A percentile compares a stretch with the other conserved stretches of the same genome.
These are phyloP conservation scores for Enteromius paludinosus DNA, from an alignment of 2,797 vertebrate species.

Conservation along the genomic window DNA sequence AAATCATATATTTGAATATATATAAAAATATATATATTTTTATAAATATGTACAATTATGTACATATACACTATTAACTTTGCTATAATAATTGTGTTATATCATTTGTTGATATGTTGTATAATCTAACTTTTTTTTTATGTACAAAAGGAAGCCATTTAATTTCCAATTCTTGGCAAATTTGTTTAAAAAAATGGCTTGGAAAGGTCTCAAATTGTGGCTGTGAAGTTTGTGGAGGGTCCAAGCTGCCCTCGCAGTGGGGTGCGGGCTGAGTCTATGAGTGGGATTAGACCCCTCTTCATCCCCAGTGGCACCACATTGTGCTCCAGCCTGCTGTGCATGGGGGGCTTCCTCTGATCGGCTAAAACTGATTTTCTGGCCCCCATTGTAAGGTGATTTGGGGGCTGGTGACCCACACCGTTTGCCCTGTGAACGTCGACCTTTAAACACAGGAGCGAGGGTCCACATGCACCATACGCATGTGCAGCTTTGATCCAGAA, in stretches of 20 bases:
- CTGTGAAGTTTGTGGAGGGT: slow-evolving; percentile 38
- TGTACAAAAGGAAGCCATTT: slow-evolving; percentile 14
- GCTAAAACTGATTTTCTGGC: slow-evolving; percentile 56
- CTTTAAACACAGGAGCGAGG: slow-evolving; percentile 26
- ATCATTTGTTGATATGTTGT: no score
- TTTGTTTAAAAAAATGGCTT: slow-evolving; percentile 28
- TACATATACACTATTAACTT: no score
- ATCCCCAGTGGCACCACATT: slow-evolving; percentile 39
- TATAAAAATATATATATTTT: no score
- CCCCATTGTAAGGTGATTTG: slow-evolving; percentile 46
- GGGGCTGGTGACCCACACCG: slow-evolving; percentile 29
- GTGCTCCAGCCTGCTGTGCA: slow-evolving; percentile 39
- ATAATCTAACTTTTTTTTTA: no score
- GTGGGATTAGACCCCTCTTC: slow-evolving; percentile 55
- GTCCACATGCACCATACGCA: slow-evolving; percentile 23
- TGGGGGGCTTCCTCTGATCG: slow-evolving; percentile 46
- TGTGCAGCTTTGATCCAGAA: slow-evolving; percentile 20
- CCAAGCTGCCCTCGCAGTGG: slow-evolving; percentile 32
- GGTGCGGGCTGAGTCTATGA: slow-evolving; percentile 21
- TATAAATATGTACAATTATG: no score
- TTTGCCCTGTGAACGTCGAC: slow-evolving; percentile 26
- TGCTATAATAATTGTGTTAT: no score
- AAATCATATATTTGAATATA: no score
- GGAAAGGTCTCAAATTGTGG: slow-evolving; percentile 26
- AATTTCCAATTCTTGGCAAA: neutral